Percentiles rank a stretch among this genome's conserved stretches.
phyloP scores from a whole-genome alignment of 1,140 invertebrate genomes.

The Ceratitis capitata region DNA sequence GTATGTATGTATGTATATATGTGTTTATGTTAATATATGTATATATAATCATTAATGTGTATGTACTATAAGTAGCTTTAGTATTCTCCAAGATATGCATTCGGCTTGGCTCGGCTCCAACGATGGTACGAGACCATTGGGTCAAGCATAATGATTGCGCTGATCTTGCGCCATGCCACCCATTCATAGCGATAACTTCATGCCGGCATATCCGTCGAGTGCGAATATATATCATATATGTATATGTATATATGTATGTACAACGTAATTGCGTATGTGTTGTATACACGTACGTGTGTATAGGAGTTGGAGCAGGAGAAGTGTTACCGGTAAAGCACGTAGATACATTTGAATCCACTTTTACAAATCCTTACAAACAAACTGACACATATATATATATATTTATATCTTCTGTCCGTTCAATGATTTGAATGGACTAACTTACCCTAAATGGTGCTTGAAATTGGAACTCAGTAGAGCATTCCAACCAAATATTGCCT shows the following conservation, averaged over 20 bases:
- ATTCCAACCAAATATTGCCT: no score
- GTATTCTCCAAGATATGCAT: background rate
- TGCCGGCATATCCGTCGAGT: background rate
- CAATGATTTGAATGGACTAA: no score
- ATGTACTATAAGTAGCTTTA: background rate
- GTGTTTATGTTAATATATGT: background rate
- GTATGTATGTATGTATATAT: background rate
- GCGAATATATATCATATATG: background rate
- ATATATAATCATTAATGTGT: no score
- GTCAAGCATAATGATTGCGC: background rate
- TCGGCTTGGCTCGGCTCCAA: background rate
- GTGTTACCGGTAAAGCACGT: no score
- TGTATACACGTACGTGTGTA: background rate
- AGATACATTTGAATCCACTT: no score
- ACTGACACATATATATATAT: no score
- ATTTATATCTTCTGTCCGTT: no score
- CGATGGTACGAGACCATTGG: background rate
- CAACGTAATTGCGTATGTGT: background rate
- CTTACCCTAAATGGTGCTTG: no score
- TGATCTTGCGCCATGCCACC: slow-evolving; percentile 39
- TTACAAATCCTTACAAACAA: no score
- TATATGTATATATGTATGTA: background rate
- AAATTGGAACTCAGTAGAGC: no score
- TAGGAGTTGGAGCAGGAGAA: no score
- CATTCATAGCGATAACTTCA: background rate